Percentiles rank a stretch among this genome's conserved stretches.
phyloP scores from a whole-genome alignment of 1,140 invertebrate genomes.

The Drosophila subobscura region DNA sequence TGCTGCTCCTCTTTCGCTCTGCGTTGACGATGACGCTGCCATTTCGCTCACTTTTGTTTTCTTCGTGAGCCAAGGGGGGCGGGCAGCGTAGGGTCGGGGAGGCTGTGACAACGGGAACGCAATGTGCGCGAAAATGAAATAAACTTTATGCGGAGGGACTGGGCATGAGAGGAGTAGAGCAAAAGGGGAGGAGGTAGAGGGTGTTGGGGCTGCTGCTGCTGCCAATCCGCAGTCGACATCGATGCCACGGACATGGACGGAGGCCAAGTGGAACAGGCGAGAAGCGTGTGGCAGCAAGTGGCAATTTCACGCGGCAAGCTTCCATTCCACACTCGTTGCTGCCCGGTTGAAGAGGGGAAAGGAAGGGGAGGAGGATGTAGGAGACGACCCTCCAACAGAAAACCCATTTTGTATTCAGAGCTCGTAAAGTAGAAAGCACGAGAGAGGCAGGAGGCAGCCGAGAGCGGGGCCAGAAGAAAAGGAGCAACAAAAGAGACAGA shows the following conservation, averaged over 20 bases:
- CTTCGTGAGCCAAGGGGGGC: neutral
- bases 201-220: conserved; percentile 14
- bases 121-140: conserved; percentile 81
- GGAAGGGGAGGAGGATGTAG: neutral
- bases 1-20: conserved; percentile 21
- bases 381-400: conserved; percentile 27
- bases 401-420: conserved; percentile 81
- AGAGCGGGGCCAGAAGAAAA: conserved; percentile 20
- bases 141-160: conserved; percentile 60
- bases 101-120: conserved; percentile 65
- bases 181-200: neutral
- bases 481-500: conserved; percentile 8
- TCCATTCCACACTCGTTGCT: conserved; percentile 18
- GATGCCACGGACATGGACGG: conserved; percentile 58
- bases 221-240: conserved; percentile 41
- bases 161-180: conserved; percentile 7
- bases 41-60: conserved; percentile 72
- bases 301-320: conserved; percentile 76
- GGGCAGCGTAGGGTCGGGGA: neutral
- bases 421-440: conserved; percentile 68
- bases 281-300: conserved; percentile 74
- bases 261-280: conserved; percentile 81
- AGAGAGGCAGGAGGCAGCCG: no score
- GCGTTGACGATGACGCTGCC: conserved; percentile 71
- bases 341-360: neutral